Percentiles rank a stretch among this genome's conserved stretches.
These are phyloP conservation scores for Zoroaster sp. DNA, from an alignment of 53 echinoderm and acorn worm genomes.

Conservation along the genomic window DNA sequence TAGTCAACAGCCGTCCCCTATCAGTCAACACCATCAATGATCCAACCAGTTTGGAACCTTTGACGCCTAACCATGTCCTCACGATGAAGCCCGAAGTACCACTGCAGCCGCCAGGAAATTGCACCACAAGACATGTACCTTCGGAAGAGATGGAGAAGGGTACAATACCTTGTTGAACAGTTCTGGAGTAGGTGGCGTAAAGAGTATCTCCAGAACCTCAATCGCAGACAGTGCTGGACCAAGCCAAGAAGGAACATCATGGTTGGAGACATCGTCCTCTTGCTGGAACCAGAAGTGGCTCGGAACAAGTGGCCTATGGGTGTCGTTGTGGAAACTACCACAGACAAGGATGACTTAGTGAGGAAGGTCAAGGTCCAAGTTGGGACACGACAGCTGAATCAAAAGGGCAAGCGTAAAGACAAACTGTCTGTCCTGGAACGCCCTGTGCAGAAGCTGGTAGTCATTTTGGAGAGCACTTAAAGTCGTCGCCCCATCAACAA, in stretches of 20 bases:
- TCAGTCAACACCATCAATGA: not conserved
- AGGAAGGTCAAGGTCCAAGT: slow-evolving; percentile 26
- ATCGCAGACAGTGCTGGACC: not conserved
- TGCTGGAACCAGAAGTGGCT: not conserved
- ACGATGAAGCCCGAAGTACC: slow-evolving; percentile 38
- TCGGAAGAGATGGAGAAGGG: slow-evolving; percentile 53
- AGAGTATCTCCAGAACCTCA: slow-evolving; percentile 29
- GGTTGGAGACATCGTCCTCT: not conserved
- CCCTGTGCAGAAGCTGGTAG: slow-evolving; percentile 20
- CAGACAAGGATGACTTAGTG: no score
- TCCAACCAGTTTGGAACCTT: slow-evolving; percentile 11
- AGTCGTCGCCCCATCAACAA: no score
- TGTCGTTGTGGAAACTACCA: not conserved
- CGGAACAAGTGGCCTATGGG: not conserved
- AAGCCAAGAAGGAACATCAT: not conserved
- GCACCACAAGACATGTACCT: no score
- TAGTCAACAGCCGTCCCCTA: not conserved
- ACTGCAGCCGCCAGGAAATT: slow-evolving; percentile 54
- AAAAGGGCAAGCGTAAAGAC: not conserved
- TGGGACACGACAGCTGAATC: slow-evolving; percentile 4
- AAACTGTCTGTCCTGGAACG: not conserved
- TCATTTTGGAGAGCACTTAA: slow-evolving; percentile 13
- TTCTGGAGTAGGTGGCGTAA: no score
- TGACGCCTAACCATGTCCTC: slow-evolving; percentile 64
- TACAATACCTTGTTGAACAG: no score